Evolutionary conservation across 2,888 invertebrate genomes (phyloP).

Genomic region (Argyresthia goedartella): DNA sequence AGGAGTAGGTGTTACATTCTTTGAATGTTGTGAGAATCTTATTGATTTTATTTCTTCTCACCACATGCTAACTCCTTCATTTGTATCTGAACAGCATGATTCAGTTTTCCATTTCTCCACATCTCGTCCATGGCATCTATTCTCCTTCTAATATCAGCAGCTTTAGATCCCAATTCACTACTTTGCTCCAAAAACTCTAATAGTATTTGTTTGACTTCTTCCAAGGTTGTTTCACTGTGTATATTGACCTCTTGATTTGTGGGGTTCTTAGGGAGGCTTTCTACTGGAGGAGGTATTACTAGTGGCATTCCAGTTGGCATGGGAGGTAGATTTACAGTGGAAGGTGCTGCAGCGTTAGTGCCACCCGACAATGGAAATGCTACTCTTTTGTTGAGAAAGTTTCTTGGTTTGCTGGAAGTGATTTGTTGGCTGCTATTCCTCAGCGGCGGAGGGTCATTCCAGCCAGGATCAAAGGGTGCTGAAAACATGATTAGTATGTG

Average conservation of each 20-base stretch:
- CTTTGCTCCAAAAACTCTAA: constrained; percentile 38
- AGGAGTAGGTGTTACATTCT: too few relatives aligned
- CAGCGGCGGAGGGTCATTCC: constrained; percentile 71
- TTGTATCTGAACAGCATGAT: constrained; percentile 48
- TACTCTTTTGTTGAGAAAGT: constrained; percentile 65
- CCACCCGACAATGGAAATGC: constrained; percentile 55
- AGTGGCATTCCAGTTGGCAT: constrained; percentile 22
- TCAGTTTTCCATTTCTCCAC: constrained; percentile 71
- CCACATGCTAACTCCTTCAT: constrained; percentile 69
- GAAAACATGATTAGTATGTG: constrained; percentile 13
- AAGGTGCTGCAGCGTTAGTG: constrained; percentile 18
- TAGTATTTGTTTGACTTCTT: constrained; percentile 43
- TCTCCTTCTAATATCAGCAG: constrained; percentile 66
- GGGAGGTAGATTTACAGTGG: constrained; percentile 34
- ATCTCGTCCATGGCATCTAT: constrained; percentile 66
- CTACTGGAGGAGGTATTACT: constrained; percentile 14
- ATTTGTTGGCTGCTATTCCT: constrained; percentile 50
- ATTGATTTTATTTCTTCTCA: too few relatives aligned
- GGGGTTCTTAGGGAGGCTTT: constrained; percentile 12
- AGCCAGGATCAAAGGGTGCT: constrained; percentile 65
- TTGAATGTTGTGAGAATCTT: too few relatives aligned
- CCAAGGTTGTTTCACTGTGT: constrained; percentile 35
- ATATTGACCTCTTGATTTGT: constrained; percentile 19
- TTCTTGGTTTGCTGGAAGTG: constrained; percentile 50
- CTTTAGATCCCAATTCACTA: constrained; percentile 48